Conservation (phyloP, 2,888 invertebrate genomes). For the Xestoiulus laeticollis region DNA sequence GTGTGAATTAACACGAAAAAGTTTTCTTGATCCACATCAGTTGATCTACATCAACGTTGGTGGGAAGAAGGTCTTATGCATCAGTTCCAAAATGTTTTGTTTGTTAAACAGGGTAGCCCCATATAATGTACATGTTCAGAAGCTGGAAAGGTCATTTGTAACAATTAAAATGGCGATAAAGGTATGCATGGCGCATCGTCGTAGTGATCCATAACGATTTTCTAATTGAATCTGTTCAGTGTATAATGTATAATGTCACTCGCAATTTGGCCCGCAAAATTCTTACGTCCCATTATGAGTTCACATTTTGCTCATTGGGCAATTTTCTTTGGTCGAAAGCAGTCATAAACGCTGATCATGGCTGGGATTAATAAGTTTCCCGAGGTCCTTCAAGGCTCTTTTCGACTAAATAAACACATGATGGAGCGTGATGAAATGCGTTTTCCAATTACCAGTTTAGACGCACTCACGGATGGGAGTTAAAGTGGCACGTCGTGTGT, state of each 20-base stretch:
- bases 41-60: too few relatives aligned
- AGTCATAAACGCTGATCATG: conserved; percentile 5
- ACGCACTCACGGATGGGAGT: not conserved
- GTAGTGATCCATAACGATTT: not conserved
- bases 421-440: conserved; percentile 33
- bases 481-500: conserved; percentile 23
- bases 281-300: not conserved
- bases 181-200: too few relatives aligned
- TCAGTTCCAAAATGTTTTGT: too few relatives aligned
- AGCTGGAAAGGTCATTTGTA: too few relatives aligned
- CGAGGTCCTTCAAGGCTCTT: not conserved
- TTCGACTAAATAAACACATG: conserved; percentile 24
- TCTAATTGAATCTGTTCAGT: not conserved
- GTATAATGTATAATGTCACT: not conserved
- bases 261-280: not conserved
- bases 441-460: conserved; percentile 24
- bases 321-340: conserved; percentile 13
- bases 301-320: not conserved
- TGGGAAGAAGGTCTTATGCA: too few relatives aligned
- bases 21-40: too few relatives aligned
- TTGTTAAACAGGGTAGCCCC: too few relatives aligned
- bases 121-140: too few relatives aligned
- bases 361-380: conserved; percentile 21
- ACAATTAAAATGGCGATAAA: too few relatives aligned
- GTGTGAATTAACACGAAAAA: too few relatives aligned